Conservation (phyloP, 2,113 vertebrate species). For the Pelecanoides urinatrix region DNA sequence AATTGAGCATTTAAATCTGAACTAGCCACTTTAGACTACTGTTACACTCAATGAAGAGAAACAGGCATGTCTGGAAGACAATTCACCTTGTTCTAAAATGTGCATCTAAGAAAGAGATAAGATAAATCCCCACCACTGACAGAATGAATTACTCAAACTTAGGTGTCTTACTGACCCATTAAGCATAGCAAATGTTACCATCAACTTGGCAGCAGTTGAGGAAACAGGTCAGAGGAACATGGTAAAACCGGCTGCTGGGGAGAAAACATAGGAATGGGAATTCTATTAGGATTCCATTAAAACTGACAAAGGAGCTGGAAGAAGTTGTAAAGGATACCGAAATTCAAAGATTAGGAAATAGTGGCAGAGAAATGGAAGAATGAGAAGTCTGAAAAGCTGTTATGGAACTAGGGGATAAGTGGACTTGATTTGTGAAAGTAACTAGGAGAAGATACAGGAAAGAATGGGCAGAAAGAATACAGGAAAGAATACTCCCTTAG, state of each 20-base stretch:
- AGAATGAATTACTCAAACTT: not conserved
- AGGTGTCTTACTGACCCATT: not conserved
- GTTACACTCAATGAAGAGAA: not conserved
- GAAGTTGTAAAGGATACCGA: not conserved
- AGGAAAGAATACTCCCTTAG: not conserved
- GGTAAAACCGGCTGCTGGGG: not conserved
- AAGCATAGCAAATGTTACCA: not conserved
- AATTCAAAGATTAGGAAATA: not conserved
- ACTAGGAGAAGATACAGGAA: not conserved
- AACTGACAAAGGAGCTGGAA: not conserved
- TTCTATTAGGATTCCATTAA: not conserved
- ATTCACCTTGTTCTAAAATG: not conserved
- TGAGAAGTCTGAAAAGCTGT: not conserved
- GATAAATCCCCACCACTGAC: not conserved
- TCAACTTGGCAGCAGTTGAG: not conserved
- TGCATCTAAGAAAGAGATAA: not conserved
- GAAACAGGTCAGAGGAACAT: not conserved
- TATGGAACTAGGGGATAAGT: not conserved
- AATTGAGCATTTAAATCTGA: conserved; percentile 2
- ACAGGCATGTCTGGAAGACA: not conserved
- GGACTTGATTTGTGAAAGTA: not conserved
- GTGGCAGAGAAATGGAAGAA: not conserved
- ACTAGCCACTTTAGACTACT: not conserved
- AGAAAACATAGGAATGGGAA: not conserved
- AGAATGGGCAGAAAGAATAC: not conserved